Base-by-base conservation (phyloP, 2,888 invertebrate species). In the Microctonus brassicae region DNA sequence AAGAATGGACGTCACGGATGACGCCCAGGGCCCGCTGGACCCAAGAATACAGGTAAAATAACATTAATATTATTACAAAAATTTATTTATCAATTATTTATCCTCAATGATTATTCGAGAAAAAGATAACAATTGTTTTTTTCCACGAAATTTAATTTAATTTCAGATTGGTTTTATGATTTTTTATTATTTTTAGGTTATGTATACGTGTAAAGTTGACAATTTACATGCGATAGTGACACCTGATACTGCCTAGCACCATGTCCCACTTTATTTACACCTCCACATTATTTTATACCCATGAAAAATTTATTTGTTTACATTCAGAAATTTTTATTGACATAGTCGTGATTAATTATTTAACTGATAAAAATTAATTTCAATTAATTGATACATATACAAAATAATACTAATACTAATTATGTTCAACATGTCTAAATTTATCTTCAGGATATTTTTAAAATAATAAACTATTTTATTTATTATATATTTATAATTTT, bases 11-110 rank as follows among this genome's bases (percentile, higher is more conserved):
- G 83, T 82, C 80, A 80, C 83, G 79, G 86, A 87, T 80, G 87
- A 87, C 80, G 84, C 82, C 80, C 88, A 88, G 74, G 88, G 86
- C 74, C 88, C 88, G 71, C 82, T 90, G 81, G 90, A 90, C 81
- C 90, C 90, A 69, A 85, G 90, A 72, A 89, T 90, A 78, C 89
- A 89, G 88, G 90, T 82, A 77, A 29, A 29, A 29, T 29, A 29
- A 29, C 7, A 29, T 29, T 5, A 29, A 29, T 29, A 29, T 29
- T 29, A 57, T 29, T 29, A 47, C 68, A 53, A 47, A 36, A 55
- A 55, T 17, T 53, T n/a, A 22, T 55, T 58, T 83, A 74, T 62
- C 75, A 55, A 52, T 74, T 71, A 20, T 55, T 24, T 74, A 33
- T 39, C n/a, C n/a, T n/a, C n/a, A n/a, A n/a, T n/a, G n/a, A n/a